Conservation (phyloP, 1,140 invertebrate species). For the Doryteuthis pealeii region DNA sequence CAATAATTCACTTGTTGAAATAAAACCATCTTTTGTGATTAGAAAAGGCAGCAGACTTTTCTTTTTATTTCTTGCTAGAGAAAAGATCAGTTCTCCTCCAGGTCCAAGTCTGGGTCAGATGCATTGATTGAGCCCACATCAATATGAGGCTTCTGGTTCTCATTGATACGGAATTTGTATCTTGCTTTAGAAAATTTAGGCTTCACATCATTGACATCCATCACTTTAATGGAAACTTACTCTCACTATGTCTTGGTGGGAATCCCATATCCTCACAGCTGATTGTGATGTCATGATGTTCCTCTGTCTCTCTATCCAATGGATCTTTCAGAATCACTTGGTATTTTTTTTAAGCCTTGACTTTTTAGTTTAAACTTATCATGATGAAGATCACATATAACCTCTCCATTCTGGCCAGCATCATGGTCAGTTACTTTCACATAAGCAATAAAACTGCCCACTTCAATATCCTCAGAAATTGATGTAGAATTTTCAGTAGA, state of each 20-base stretch:
- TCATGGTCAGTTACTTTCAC: constrained; percentile 50
- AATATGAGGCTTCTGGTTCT: neutral
- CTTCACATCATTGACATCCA: constrained; percentile 26
- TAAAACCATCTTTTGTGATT: constrained; percentile 22
- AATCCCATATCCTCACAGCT: constrained; percentile 38
- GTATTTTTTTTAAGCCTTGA: constrained; percentile 34
- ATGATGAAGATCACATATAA: constrained; percentile 42
- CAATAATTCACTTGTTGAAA: constrained; percentile 21
- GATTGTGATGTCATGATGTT: constrained; percentile 30
- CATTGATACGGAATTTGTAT: constrained; percentile 23
- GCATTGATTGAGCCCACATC: constrained; percentile 23
- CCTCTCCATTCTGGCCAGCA: constrained; percentile 42
- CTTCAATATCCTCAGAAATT: constrained; percentile 36
- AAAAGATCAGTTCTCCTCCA: constrained; percentile 35
- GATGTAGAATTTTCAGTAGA: constrained; percentile 31
- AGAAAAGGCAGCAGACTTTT: constrained; percentile 21
- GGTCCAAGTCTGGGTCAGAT: constrained; percentile 41
- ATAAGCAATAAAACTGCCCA: constrained; percentile 46
- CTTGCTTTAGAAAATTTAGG: constrained; percentile 18
- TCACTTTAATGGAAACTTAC: constrained; percentile 21
- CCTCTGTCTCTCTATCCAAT: constrained; percentile 40
- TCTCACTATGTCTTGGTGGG: constrained; percentile 19
- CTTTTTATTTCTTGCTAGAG: constrained; percentile 15
- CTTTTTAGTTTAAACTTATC: constrained; percentile 31
- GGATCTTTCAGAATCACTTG: constrained; percentile 31